These are phyloP conservation scores for Teleiodes luculella DNA, from an alignment of 2,888 invertebrate genomes.

Conservation along the genomic window DNA sequence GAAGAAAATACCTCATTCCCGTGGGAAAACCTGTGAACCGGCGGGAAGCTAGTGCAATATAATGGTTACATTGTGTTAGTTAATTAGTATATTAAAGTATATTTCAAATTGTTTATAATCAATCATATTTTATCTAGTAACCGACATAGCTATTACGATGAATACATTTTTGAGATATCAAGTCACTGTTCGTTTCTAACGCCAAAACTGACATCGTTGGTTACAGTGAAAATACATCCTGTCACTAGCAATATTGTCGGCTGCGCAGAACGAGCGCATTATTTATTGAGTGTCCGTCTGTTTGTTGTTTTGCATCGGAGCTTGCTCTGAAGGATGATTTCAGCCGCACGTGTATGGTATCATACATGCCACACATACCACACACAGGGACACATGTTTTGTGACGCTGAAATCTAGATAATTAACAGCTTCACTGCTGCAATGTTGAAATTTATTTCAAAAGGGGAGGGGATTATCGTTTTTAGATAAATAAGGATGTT, in stretches of 20 bases:
- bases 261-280: conserved; percentile 2
- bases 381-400: neutral
- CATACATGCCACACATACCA: neutral
- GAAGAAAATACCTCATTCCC: too few relatives aligned
- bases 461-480: too few relatives aligned
- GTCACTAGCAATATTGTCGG: conserved; percentile 2
- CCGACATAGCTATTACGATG: too few relatives aligned
- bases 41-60: too few relatives aligned
- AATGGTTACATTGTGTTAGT: too few relatives aligned
- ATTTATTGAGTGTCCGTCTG: conserved; percentile 1
- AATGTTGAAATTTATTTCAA: neutral
- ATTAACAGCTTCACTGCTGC: neutral
- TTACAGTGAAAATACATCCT: neutral
- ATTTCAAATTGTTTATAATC: too few relatives aligned
- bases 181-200: neutral
- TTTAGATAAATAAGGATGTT: too few relatives aligned
- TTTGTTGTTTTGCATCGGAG: conserved; percentile 8
- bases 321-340: conserved; percentile 1
- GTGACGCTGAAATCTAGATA: neutral
- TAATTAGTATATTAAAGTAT: too few relatives aligned
- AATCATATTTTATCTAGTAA: too few relatives aligned
- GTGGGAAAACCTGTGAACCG: too few relatives aligned
- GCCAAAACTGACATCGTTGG: too few relatives aligned
- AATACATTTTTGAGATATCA: too few relatives aligned
- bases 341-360: neutral